Evolutionary conservation across 2,888 invertebrate species (phyloP), one percentile per base, ranked within the genome.

Genomic region (Malachius bipustulatus): DNA sequence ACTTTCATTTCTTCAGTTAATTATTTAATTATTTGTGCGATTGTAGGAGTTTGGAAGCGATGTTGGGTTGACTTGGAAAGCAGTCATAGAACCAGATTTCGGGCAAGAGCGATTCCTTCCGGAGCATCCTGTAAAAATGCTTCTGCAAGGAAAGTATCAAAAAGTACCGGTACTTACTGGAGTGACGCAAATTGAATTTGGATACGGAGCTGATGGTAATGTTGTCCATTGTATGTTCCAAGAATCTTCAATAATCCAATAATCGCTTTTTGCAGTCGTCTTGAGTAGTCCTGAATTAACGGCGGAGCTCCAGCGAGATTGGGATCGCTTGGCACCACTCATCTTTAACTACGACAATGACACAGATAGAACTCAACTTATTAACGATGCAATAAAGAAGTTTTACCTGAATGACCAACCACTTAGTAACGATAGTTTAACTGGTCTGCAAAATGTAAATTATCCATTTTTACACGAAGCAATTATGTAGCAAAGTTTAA

Each of bases 101-200:
- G 75, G 75, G 0, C 71, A 75, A 46, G 75, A 76, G 47, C 61
- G 73, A 36, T 78, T 76, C 54, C 56, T 79, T 6, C 45, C 61
- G 0, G 67, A 67, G 11, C 65, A 73, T 46, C 78, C 78, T 0
- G 24, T 64, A 29, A 64, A 66, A 29, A 60, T 71, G 4, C 70
- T 75, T 37, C 59, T 63, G 16, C 49, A 65, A 36, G 71, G 73
- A 3, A 62, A 66, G 26, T 67, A 73, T 37, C 60, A 70, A 46
- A 62, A 70, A 24, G 71, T 79, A 12, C 79, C 80, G 1, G 55
- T 71, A 36, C 71, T 80, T 32, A 64, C 73, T 43, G 75, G 77
- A 38, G 66, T 75, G 46, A 75, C 75, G 0, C 64, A 67, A 37
- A 69, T 73, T 40, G 79, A 79, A 57, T 75, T 78, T 57, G 71